Evolutionary conservation across 92 coral and sea anemone species (phyloP), one percentile per base, ranked within the genome.

Genomic region (Phenganax stokvisi): DNA sequence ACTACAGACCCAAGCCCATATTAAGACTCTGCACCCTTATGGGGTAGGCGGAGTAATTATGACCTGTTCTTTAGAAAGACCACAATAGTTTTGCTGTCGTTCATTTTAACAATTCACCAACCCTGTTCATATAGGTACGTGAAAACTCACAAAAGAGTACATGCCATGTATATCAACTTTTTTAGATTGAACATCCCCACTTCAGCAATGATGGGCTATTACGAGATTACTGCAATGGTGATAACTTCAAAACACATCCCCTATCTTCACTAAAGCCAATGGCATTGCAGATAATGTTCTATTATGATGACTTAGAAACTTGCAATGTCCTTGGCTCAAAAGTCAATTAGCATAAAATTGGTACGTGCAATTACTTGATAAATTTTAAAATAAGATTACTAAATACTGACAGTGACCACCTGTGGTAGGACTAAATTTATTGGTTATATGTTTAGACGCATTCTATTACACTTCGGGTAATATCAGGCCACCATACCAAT

Each of bases 181-280:
- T 37, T 37, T 37, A 59, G 7, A 25, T 6, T 59, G 65, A 59
- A 59, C 16, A 59, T 25, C 65, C 65, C 65, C 65, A 59, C 27
- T 3, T 13, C 65, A 59, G 65, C 3, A 59, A 59, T 70, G 75
- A 70, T 27, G 75, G 75, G 10, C 25, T 70, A 1, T 29, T 70
- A 37, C 15, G 75, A 31, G 75, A 70, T 70, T 70, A 70, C 25
- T 70, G 75, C 31, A 54, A 7, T 27, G 75, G 53, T 51, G 56
- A 51, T 28, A 44, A 70, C 17, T 70, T 70, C 25, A 70, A 51
- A 31, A 17, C 13, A 20, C 75, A 70, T 10, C 53, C 75, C 12
- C 52, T 70, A 12, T 69, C 31, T 70, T 31, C 54, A 31, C 16
- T 31, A 9, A 51, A 70, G 7, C 75, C 53, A 7, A 70, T 20